phyloP scores from a whole-genome alignment of 2,113 vertebrate species.

The Sylvicapra grimmia region DNA sequence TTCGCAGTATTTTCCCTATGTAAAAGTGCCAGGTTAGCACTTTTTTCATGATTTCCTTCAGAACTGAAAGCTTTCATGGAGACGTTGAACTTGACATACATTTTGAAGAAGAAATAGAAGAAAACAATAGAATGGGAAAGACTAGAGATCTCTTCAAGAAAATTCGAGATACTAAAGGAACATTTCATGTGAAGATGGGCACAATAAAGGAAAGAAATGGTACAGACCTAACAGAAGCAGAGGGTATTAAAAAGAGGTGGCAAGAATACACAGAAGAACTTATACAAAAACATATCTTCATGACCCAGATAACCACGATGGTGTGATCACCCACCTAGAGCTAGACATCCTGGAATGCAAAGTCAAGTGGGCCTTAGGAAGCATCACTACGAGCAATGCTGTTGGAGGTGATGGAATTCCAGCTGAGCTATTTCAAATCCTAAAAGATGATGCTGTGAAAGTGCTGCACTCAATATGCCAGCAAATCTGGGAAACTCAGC shows the following conservation, averaged over 20 bases:
- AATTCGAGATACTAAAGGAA: background rate
- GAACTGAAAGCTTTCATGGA: background rate
- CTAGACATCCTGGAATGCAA: background rate
- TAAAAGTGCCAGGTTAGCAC: background rate
- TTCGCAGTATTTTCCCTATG: background rate
- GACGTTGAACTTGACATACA: background rate
- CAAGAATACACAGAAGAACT: background rate
- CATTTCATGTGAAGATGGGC: background rate
- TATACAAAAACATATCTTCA: background rate
- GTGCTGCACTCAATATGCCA: no score
- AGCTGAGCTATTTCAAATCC: background rate
- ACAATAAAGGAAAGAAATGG: background rate
- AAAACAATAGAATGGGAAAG: background rate
- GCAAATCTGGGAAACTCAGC: no score
- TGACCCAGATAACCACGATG: background rate
- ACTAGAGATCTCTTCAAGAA: background rate
- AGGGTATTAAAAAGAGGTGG: background rate
- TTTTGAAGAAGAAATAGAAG: background rate
- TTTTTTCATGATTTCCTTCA: background rate
- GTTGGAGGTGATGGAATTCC: background rate
- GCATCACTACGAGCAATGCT: fast-evolving
- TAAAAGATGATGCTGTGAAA: background rate
- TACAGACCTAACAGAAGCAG: background rate
- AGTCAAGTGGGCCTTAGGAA: background rate
- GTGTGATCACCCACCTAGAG: background rate